Evolutionary conservation across 1,140 invertebrate genomes (phyloP), one percentile per base, ranked within the genome.

Genomic region (Lasaia peninsularis): DNA sequence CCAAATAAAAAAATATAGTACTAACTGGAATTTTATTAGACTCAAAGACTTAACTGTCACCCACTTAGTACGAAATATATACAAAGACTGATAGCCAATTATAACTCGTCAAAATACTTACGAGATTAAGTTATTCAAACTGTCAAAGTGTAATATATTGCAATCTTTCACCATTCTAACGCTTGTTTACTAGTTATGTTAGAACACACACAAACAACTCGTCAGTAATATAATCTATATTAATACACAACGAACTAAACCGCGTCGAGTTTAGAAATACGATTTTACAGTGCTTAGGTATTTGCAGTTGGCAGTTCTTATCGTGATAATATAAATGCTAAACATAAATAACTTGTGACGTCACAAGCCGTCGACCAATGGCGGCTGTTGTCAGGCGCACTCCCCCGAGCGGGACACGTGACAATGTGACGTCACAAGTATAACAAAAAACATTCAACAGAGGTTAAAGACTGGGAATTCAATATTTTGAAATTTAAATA

Each of bases 271-370:
- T 35, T 35, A 51, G 48, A 33, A 53, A 60, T 59, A 63, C 56
- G 64, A 61, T 75, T 79, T 73, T 80, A 84, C 78, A 76, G 55
- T 31, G 21, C 56, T 59, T 50, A 50, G 20, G 40, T 49, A 58
- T 52, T 49, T 48, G 32, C 20, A 58, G 52, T 63, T 49, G 35
- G 21, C 49, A 53, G 28, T 50, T 55, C 69, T 75, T 75, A 77
- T 78, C 74, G 60, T 56, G 76, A 80, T 80, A 78, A 71, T 63
- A 65, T 67, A 65, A 62, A 71, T 64, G 71, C 67, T 62, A 65
- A 71, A 73, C 67, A 66, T 78, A 80, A 82, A 80, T 78, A 80
- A 65, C 65, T 37, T 18, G 48, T 78, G 71, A 84, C 79, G 79
- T 82, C 80, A 82, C 67, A 16, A 14, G 2, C 18, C 32, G 33